These are phyloP conservation scores for Hyles lineata DNA, from an alignment of 2,888 invertebrate species.

Conservation along the genomic window DNA sequence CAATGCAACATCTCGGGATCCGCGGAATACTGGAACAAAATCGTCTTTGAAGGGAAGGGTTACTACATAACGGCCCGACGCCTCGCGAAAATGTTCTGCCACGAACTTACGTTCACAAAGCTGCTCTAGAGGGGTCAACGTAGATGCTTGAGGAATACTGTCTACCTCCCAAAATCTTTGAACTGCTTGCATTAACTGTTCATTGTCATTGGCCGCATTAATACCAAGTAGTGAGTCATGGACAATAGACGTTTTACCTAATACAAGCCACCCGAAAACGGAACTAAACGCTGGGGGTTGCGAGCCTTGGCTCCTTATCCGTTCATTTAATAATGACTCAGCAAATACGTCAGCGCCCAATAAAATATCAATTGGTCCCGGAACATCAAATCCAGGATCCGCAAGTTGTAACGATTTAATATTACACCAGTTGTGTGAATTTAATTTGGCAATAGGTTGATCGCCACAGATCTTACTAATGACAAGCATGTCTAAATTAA, in stretches of 20 bases:
- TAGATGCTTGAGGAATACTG: not conserved
- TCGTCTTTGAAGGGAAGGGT: not conserved
- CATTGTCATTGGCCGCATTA: not conserved
- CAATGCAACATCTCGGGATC: not conserved
- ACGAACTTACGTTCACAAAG: not conserved
- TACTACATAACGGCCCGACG: not conserved
- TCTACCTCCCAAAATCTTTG: not conserved
- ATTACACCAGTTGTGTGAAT: too few relatives aligned
- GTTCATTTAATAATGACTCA: too few relatives aligned
- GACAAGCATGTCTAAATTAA: too few relatives aligned
- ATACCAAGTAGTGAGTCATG: not conserved
- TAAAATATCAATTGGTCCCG: too few relatives aligned
- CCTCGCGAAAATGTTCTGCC: too few relatives aligned
- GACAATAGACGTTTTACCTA: not conserved
- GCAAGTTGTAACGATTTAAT: too few relatives aligned
- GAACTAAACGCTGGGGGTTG: not conserved
- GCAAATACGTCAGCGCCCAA: too few relatives aligned
- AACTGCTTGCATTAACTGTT: not conserved
- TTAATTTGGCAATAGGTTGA: too few relatives aligned
- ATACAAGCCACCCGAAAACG: not conserved
- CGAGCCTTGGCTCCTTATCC: too few relatives aligned
- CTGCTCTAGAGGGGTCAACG: not conserved
- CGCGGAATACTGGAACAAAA: not conserved
- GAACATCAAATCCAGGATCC: too few relatives aligned
- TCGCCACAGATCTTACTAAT: too few relatives aligned